Conservation (phyloP, 1,140 invertebrate species). For the Tetranychus urticae region DNA sequence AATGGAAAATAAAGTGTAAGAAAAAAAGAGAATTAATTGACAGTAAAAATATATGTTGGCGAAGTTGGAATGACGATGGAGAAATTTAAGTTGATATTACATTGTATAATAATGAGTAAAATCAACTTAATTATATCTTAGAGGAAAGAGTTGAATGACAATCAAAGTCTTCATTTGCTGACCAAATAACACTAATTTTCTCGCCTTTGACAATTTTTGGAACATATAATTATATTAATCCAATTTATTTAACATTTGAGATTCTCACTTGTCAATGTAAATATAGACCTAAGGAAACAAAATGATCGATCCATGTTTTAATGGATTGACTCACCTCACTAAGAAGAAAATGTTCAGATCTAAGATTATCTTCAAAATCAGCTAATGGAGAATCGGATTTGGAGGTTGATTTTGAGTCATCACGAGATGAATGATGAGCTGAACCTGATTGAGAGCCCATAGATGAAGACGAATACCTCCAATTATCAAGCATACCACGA, state of each 20-base stretch:
- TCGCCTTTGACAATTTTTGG: too few relatives aligned
- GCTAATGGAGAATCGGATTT: neutral
- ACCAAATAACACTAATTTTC: too few relatives aligned
- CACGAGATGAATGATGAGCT: neutral
- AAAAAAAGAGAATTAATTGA: neutral
- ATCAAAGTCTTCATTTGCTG: too few relatives aligned
- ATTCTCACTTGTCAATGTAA: too few relatives aligned
- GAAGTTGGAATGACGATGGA: neutral
- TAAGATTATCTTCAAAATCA: neutral
- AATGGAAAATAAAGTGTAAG: conserved; percentile 9
- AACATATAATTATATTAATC: too few relatives aligned
- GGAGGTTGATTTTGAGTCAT: neutral
- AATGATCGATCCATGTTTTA: neutral
- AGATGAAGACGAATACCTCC: neutral
- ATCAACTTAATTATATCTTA: too few relatives aligned
- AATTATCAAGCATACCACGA: neutral
- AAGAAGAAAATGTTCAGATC: neutral
- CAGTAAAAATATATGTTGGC: neutral
- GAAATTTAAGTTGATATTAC: too few relatives aligned
- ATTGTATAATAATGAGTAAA: too few relatives aligned
- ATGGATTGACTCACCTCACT: neutral
- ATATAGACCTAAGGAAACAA: too few relatives aligned
- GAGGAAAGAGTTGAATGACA: too few relatives aligned
- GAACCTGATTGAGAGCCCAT: neutral
- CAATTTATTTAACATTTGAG: too few relatives aligned